Conservation (phyloP, 2,113 vertebrate genomes). For the Charadrius vociferus region DNA sequence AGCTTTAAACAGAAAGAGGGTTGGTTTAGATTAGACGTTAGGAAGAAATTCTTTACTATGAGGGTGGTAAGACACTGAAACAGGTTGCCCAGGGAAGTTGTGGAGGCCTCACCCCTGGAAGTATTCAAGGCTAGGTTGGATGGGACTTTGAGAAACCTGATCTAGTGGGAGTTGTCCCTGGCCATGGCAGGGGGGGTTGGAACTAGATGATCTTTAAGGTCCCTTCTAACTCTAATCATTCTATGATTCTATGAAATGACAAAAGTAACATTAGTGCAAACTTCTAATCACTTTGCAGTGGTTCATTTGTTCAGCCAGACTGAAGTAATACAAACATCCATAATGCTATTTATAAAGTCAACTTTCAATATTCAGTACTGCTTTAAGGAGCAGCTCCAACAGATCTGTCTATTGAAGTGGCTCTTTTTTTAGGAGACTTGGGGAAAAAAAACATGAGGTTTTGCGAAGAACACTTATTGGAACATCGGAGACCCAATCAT, state of each 20-base stretch:
- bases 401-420: not conserved
- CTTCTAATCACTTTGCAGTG: not conserved
- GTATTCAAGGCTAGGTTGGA: too few species aligned
- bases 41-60: too few species aligned
- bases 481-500: not conserved
- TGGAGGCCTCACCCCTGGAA: too few species aligned
- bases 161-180: too few species aligned
- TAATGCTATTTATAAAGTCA: not conserved
- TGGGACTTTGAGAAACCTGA: too few species aligned
- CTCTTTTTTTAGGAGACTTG: not conserved
- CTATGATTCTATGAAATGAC: not conserved
- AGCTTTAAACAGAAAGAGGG: too few species aligned
- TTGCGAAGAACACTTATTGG: not conserved
- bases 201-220: too few species aligned
- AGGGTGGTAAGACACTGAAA: too few species aligned
- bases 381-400: not conserved
- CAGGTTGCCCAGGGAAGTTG: too few species aligned
- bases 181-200: too few species aligned
- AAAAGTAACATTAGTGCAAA: not conserved
- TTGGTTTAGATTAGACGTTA: too few species aligned
- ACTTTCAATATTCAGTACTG: not conserved
- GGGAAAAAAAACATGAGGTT: rapidly evolving
- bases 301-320: not conserved
- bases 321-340: not conserved
- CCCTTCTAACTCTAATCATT: too few species aligned